Conservation (phyloP, 2,113 vertebrate genomes). For the Ibidorhyncha struthersii region DNA sequence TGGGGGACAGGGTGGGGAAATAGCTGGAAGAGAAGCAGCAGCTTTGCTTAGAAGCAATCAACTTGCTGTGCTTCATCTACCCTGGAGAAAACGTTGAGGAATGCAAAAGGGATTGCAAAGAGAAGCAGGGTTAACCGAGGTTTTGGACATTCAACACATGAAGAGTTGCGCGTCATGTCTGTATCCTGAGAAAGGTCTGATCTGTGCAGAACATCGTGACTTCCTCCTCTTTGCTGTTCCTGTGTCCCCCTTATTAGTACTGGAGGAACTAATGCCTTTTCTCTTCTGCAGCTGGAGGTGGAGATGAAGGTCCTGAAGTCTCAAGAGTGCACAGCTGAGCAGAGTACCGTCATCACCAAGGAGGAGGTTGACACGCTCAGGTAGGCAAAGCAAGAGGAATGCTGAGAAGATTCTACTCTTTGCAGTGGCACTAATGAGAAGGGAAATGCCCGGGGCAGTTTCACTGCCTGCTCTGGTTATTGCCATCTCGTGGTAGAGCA, state of each 20-base stretch:
- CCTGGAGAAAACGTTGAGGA: background rate
- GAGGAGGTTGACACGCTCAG: conserved; percentile 74
- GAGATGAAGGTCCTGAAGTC: conserved; percentile 77
- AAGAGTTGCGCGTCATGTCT: background rate
- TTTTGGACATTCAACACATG: background rate
- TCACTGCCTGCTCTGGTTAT: background rate
- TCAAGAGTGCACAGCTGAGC: conserved; percentile 59
- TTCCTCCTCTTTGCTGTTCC: background rate
- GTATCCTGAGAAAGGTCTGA: background rate
- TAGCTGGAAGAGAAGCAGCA: background rate
- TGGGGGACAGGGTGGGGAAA: background rate
- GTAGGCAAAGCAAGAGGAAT: conserved; percentile 47
- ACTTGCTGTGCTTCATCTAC: background rate
- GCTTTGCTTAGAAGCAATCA: background rate
- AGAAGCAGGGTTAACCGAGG: background rate
- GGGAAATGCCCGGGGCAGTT: background rate
- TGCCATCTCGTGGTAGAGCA: background rate
- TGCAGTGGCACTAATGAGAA: background rate
- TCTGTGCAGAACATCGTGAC: background rate
- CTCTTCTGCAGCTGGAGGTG: conserved; percentile 72
- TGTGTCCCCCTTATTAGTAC: background rate
- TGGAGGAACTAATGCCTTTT: background rate
- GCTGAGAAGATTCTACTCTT: background rate
- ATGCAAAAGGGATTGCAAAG: background rate
- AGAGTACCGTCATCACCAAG: conserved; percentile 58